A percentile compares a stretch with the other conserved stretches of the same genome.
Conservation (phyloP, 2,888 invertebrate species). For the Didymodactylos carnosus region DNA sequence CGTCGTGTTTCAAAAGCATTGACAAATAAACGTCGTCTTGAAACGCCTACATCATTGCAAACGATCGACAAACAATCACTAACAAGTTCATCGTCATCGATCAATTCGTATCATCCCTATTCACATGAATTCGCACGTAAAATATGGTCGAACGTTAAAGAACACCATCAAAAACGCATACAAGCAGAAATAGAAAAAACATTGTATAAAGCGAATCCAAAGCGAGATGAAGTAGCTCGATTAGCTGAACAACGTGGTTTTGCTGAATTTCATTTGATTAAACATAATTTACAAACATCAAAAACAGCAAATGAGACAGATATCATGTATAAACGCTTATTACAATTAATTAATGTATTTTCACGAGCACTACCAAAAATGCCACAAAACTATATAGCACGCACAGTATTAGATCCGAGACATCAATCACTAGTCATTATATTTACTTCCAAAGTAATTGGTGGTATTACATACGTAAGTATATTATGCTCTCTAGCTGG, state of each 20-base stretch:
- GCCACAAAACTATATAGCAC: conserved; percentile 89
- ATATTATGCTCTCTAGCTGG: too few species aligned
- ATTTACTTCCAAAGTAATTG: not conserved
- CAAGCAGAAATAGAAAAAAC: not conserved
- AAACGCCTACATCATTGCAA: not conserved
- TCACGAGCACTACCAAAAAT: conserved; percentile 83
- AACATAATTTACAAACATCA: conserved; percentile 60
- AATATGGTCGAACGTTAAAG: not conserved
- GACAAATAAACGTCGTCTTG: not conserved
- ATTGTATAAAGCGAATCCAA: conserved; percentile 31
- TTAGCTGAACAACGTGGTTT: conserved; percentile 65
- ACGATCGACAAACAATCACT: not conserved
- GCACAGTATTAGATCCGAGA: conserved; percentile 62
- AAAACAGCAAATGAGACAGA: conserved; percentile 45
- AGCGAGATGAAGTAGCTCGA: conserved; percentile 73
- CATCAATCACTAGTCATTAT: conserved; percentile 16
- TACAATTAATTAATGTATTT: conserved; percentile 78
- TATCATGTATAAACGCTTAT: conserved; percentile 76
- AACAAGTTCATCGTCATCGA: not conserved
- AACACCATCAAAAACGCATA: not conserved
- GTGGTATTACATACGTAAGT: too few species aligned
- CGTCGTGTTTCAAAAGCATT: not conserved
- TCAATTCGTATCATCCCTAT: not conserved
- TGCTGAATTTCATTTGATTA: conserved; percentile 78
- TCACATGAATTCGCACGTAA: not conserved